phyloP scores from a whole-genome alignment of 2,888 invertebrate species.

The Pandemis corylana region DNA sequence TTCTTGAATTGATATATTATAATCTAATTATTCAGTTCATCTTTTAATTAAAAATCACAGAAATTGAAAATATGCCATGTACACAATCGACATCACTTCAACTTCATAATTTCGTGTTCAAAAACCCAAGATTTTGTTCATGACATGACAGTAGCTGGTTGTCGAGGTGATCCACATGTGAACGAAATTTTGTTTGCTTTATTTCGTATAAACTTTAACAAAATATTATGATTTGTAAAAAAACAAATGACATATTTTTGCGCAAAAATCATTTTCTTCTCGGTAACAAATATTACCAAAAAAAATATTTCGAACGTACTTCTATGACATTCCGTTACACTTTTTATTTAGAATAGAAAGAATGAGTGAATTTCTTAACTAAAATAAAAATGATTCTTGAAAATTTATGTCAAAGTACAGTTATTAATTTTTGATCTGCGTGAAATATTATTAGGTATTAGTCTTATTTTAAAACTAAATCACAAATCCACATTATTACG shows the following conservation, averaged over 20 bases:
- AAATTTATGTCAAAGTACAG: too few species aligned
- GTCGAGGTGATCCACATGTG: not conserved
- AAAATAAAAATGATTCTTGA: not conserved
- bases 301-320: constrained; percentile 14
- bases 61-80: constrained; percentile 77
- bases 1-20: constrained; percentile 64
- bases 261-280: not conserved
- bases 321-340: not conserved
- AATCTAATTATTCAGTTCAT: constrained; percentile 68
- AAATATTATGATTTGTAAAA: too few species aligned
- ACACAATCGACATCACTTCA: constrained; percentile 76
- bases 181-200: not conserved
- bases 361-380: too few species aligned
- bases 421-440: too few species aligned
- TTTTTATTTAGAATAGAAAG: too few species aligned
- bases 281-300: not conserved
- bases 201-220: not conserved
- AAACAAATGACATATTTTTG: not conserved
- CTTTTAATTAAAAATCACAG: constrained; percentile 64
- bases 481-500: not conserved
- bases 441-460: too few species aligned
- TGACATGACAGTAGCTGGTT: not conserved
- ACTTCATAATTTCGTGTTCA: constrained; percentile 70
- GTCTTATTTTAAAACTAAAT: too few species aligned
- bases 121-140: constrained; percentile 48